Evolutionary conservation across 2,888 invertebrate genomes (phyloP), one percentile per base, ranked within the genome.

Genomic region (Ormyrus thymus): DNA sequence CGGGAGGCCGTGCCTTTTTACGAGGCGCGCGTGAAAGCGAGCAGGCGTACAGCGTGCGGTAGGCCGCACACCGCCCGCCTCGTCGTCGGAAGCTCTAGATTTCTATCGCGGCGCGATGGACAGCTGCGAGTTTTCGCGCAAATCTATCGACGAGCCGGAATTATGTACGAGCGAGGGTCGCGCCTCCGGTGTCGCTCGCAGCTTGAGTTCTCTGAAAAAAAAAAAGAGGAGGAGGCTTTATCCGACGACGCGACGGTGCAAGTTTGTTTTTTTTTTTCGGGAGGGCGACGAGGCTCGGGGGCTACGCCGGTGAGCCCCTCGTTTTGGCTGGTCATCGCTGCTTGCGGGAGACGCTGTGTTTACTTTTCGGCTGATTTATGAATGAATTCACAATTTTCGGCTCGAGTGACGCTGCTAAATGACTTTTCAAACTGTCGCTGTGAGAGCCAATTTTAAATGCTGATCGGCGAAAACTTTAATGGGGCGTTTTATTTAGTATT

Each of bases 81-180:
- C 15, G n/a, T 6, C 65, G 15, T 65, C 29, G 29, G 46, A 68
- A 1, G 6, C 50, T 53, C 65, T 46, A 65, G 64, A 73, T 73
- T 61, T 58, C 56, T 65, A 65, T 65, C 73, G 10, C 29, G 11
- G 11, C 29, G 8, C 15, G 43, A 73, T 61, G 53, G 62, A 55
- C 72, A 64, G 64, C 65, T 65, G 29, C 7, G 48, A 59, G 15
- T 61, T 59, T 55, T 68, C 46, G 55, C 66, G n/a, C 58, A 15
- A 50, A 29, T 29, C 29, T 29, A 29, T 29, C 3, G 4, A 29
- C 29, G 1, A 15, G 10, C n/a, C 9, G 45, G 68, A 55, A 68
- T 68, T 45, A 46, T 68, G 8, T 8, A 45, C 29, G 29, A 29
- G 29, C 55, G 45, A 55, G 53, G 55, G 55, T 43, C 9, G 1